Conservation (phyloP, 2,113 vertebrate genomes). For the Cromileptes altivelis region DNA sequence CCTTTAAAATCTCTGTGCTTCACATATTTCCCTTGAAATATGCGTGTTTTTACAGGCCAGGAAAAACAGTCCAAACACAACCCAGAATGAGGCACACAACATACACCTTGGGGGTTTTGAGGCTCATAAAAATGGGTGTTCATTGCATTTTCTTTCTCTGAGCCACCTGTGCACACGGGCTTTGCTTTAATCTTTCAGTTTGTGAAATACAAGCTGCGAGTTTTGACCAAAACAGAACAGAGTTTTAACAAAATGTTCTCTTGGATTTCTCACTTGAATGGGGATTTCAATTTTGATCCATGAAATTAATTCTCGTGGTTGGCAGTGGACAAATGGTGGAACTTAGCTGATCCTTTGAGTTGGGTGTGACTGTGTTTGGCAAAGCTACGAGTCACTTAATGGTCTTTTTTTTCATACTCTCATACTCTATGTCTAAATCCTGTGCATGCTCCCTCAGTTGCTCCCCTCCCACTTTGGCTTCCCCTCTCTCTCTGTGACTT, state of each 20-base stretch:
- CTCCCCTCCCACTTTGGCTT: constrained; percentile 56
- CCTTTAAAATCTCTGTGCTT: constrained; percentile 27
- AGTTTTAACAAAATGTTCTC: constrained; percentile 20
- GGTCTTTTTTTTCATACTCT: constrained; percentile 40
- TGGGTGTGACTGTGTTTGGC: constrained; percentile 56
- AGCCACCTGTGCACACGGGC: constrained; percentile 33
- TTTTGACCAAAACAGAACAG: constrained; percentile 32
- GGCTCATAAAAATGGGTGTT: constrained; percentile 60
- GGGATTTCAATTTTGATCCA: constrained; percentile 52
- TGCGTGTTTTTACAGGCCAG: constrained; percentile 52
- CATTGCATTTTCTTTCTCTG: constrained; percentile 35
- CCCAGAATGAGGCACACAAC: constrained; percentile 49
- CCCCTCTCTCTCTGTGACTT: constrained; percentile 59
- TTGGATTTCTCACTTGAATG: constrained; percentile 45
- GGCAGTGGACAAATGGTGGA: constrained; percentile 31
- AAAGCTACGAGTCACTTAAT: constrained; percentile 44
- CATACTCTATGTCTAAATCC: constrained; percentile 42
- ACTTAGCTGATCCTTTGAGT: constrained; percentile 51
- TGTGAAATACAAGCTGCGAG: constrained; percentile 15
- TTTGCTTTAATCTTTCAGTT: constrained; percentile 38
- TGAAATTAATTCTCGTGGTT: constrained; percentile 46
- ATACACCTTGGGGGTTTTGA: constrained; percentile 36
- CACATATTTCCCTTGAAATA: constrained; percentile 42
- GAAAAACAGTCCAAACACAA: constrained; percentile 39
- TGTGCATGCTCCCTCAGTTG: constrained; percentile 25